Evolutionary conservation across 2,888 invertebrate species (phyloP), one percentile per base, ranked within the genome.

Genomic region (Carpatolechia fugitivella): DNA sequence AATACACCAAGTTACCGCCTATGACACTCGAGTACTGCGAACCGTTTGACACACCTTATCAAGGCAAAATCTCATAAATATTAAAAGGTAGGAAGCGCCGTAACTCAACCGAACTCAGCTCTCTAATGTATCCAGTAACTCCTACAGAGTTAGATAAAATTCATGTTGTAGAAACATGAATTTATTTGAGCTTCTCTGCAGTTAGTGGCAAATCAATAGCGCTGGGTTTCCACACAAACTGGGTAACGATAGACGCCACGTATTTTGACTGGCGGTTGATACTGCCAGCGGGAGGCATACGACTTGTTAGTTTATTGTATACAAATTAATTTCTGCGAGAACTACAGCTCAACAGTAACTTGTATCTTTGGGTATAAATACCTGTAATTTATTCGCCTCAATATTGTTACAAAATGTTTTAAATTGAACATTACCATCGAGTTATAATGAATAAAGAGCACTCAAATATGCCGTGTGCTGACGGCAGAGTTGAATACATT

Each of bases 181-280:
- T 77, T 79, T 77, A 78, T 75, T 69, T 66, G 66, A 72, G 66
- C 68, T 69, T 70, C 72, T 68, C 65, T 65, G 52, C 60, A 60
- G 64, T 65, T 71, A 66, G 69, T 64, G 74, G 75, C 35, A 41
- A 52, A 54, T 54, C 54, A 48, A 49, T 54, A 36, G 46, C 8
- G 35, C 31, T 30, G n/a, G 24, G 24, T 29, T 24, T 44, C 10
- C 6, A 13, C 44, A 44, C 29, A 29, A 24, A 44, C 44, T 44
- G n/a, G 20, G 3, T 0, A 44, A 14, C 6, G 1, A 11, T 44
- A 44, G 44, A 29, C 14, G 1, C 44, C 6, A 3, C 8, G 10
- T 11, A 29, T 13, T 29, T 44, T 44, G 7, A 44, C 3, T 31
- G 13, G 8, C 16, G 41, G 18, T 47, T 20, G 8, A 38, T 4